Percentiles rank a stretch among this genome's conserved stretches.
Evolutionary conservation across 2,797 vertebrate genomes (phyloP).

Genomic region (Intellagama lesueurii): DNA sequence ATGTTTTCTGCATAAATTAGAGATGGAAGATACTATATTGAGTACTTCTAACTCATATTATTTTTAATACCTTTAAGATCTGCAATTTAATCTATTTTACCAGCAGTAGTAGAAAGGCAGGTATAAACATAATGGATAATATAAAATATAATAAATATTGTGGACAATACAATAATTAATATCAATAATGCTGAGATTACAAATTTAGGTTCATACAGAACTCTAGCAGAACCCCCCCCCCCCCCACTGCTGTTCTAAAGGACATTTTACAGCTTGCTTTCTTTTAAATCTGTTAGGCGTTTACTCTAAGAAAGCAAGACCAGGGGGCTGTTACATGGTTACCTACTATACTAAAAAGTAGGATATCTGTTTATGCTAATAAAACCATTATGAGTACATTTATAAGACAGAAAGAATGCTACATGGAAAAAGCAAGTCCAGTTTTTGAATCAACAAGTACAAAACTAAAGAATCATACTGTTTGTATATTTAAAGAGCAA

Average conservation of each 20-base stretch:
- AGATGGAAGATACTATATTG: slow-evolving; percentile 34
- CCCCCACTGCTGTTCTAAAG: neutral
- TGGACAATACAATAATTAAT: no score
- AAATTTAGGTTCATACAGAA: neutral
- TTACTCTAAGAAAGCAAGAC: neutral
- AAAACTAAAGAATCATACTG: neutral
- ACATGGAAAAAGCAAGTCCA: neutral
- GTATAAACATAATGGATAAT: no score
- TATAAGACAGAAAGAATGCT: neutral
- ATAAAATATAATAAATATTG: no score
- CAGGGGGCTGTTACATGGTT: neutral
- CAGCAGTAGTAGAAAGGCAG: no score
- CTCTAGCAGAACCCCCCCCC: neutral
- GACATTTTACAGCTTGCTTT: neutral
- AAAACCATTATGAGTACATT: neutral
- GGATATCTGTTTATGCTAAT: neutral
- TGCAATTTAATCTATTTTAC: no score
- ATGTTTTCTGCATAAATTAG: slow-evolving; percentile 78
- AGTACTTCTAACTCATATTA: slow-evolving; percentile 19
- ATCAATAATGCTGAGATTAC: neutral
- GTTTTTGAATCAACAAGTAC: neutral
- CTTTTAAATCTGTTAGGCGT: neutral
- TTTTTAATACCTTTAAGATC: neutral
- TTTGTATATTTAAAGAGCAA: neutral
- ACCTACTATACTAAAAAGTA: neutral